These are phyloP conservation scores for Caenorhabditis auriculariae DNA, from an alignment of 2,888 invertebrate species.

Conservation along the genomic window DNA sequence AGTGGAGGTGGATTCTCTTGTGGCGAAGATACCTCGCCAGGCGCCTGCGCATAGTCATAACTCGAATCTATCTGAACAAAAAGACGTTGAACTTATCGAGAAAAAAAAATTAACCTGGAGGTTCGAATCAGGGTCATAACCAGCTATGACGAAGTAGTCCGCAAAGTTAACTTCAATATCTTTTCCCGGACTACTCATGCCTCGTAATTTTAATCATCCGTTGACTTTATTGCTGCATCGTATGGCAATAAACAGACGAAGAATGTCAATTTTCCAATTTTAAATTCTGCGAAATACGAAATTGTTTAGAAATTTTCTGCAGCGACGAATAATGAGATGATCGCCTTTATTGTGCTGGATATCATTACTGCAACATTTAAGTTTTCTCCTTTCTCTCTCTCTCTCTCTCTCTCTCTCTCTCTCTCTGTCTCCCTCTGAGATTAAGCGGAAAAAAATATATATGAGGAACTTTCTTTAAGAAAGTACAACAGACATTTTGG, in stretches of 20 bases:
- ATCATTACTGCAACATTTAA: slow-evolving; percentile 14
- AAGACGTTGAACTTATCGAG: background rate
- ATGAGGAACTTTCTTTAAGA: too few relatives aligned
- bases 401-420: background rate
- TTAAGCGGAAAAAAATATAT: too few relatives aligned
- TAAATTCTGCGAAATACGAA: background rate
- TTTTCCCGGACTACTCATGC: slow-evolving; percentile 13
- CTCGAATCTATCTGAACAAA: slow-evolving; percentile 43
- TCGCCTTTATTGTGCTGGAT: slow-evolving; percentile 17
- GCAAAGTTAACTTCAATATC: slow-evolving; percentile 51
- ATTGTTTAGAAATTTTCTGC: background rate
- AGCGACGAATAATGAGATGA: slow-evolving; percentile 2
- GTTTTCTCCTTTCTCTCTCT: slow-evolving; percentile 8
- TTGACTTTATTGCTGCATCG: slow-evolving; percentile 15
- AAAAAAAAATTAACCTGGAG: slow-evolving; percentile 40
- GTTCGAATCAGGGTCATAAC: slow-evolving; percentile 55
- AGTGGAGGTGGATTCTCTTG: slow-evolving; percentile 74
- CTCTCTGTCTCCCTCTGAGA: slow-evolving; percentile 1
- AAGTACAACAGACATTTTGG: too few relatives aligned
- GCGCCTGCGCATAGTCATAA: slow-evolving; percentile 34
- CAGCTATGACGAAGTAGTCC: slow-evolving; percentile 60
- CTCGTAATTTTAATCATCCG: slow-evolving; percentile 13
- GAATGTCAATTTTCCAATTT: background rate
- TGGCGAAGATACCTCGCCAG: slow-evolving; percentile 19
- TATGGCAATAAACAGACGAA: slow-evolving; percentile 6